A percentile compares a stretch with the other conserved stretches of the same genome.
Conservation (phyloP, 2,113 vertebrate species). For the Dolichallabes microphthalmus region DNA sequence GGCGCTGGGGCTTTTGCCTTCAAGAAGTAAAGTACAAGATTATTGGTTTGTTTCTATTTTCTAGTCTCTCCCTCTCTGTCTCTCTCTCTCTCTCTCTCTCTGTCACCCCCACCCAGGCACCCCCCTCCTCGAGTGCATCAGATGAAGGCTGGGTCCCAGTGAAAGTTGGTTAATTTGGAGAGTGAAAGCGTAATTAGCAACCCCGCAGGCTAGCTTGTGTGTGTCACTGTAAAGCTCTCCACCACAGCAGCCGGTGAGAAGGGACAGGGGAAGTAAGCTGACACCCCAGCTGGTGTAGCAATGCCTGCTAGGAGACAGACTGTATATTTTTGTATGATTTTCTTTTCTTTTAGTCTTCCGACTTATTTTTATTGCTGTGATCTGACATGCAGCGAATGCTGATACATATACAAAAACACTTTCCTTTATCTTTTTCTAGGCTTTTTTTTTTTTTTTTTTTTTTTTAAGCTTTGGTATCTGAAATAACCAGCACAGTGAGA, state of each 20-base stretch:
- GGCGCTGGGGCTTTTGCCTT: conserved; percentile 75
- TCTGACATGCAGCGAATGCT: conserved; percentile 5
- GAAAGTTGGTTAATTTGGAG: conserved; percentile 96
- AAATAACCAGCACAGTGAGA: conserved; percentile 22
- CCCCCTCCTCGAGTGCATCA: conserved; percentile 71
- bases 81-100: conserved; percentile 56
- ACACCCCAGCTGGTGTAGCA: conserved; percentile 5
- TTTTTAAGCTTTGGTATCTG: neutral
- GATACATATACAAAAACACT: conserved; percentile 13
- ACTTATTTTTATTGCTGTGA: conserved; percentile 10
- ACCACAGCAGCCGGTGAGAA: conserved; percentile 72
- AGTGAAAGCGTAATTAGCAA: conserved; percentile 90
- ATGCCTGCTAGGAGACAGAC: neutral
- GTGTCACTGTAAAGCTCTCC: conserved; percentile 59
- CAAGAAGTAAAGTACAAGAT: conserved; percentile 81
- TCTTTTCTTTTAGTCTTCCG: neutral
- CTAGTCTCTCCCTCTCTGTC: conserved; percentile 71
- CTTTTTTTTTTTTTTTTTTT: neutral
- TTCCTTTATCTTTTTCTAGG: neutral
- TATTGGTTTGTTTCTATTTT: conserved; percentile 91
- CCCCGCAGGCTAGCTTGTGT: conserved; percentile 88
- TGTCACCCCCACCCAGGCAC: conserved; percentile 36
- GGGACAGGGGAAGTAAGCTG: conserved; percentile 8
- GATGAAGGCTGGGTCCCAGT: conserved; percentile 87
- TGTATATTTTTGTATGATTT: neutral